These are phyloP conservation scores for Latrodectus elegans DNA, from an alignment of 2,888 invertebrate genomes.

Conservation along the genomic window DNA sequence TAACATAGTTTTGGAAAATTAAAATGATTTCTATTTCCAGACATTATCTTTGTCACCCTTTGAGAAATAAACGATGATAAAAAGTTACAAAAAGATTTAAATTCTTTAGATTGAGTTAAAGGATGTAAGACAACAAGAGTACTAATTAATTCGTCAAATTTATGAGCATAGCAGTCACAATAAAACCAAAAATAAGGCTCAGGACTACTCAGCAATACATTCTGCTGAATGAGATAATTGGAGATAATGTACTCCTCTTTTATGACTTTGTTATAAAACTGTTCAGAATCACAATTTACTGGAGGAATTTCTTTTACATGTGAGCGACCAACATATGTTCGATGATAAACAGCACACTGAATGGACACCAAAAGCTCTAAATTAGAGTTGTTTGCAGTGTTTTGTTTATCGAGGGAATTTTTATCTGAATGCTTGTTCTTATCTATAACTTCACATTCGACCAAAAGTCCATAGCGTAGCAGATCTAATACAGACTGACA, in stretches of 20 bases:
- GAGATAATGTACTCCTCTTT: neutral
- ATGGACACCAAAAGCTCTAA: neutral
- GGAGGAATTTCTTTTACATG: neutral
- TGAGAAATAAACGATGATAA: neutral
- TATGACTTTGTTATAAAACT: neutral
- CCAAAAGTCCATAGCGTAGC: neutral
- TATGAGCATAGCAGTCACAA: neutral
- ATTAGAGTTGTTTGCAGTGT: neutral
- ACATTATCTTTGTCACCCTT: too few species aligned
- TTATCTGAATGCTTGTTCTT: neutral
- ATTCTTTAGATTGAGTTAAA: neutral
- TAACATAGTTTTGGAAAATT: too few species aligned
- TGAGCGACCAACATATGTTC: neutral
- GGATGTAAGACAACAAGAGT: neutral
- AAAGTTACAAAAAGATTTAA: neutral
- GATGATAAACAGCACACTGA: neutral
- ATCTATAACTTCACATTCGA: neutral
- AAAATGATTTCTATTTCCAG: too few species aligned
- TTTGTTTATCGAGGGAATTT: neutral
- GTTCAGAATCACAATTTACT: neutral
- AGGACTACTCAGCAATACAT: neutral
- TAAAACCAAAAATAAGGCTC: neutral
- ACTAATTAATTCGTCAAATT: neutral
- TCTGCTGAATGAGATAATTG: neutral
- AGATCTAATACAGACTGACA: neutral